Conservation (phyloP, 2,113 vertebrate species). For the Poeciliopsis prolifica region DNA sequence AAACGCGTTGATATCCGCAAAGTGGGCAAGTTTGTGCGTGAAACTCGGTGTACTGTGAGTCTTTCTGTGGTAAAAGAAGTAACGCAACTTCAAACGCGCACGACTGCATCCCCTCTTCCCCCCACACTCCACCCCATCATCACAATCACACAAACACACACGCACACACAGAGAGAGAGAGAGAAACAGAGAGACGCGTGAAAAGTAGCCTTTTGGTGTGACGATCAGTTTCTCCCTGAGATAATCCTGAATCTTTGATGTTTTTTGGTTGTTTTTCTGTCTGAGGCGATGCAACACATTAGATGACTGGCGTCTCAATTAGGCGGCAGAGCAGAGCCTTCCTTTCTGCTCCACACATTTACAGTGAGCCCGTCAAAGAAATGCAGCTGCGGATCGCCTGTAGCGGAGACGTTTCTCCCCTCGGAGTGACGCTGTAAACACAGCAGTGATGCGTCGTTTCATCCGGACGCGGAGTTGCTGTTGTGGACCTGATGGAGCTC, state of each 20-base stretch:
- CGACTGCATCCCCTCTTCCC: slow-evolving; percentile 39
- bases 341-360: slow-evolving; percentile 3
- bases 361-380: neutral
- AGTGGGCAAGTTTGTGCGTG: slow-evolving; percentile 29
- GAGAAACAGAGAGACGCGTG: neutral
- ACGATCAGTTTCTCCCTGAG: slow-evolving; percentile 34
- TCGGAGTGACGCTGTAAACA: slow-evolving; percentile 9
- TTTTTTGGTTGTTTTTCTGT: neutral
- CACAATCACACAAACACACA: slow-evolving; percentile 5
- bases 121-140: neutral
- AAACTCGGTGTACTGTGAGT: slow-evolving; percentile 35
- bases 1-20: slow-evolving; percentile 41
- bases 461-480: slow-evolving; percentile 47
- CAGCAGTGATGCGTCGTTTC: slow-evolving; percentile 5
- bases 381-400: neutral
- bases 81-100: slow-evolving; percentile 57
- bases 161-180: neutral
- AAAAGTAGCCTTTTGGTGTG: slow-evolving; percentile 56
- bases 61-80: slow-evolving; percentile 47
- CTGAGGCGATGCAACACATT: neutral
- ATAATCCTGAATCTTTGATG: slow-evolving; percentile 22
- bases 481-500: slow-evolving; percentile 53
- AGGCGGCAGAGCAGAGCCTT: neutral
- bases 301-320: slow-evolving; percentile 34
- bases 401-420: slow-evolving; percentile 11